phyloP scores from a whole-genome alignment of 2,888 invertebrate genomes.

The Crioceris asparagi region DNA sequence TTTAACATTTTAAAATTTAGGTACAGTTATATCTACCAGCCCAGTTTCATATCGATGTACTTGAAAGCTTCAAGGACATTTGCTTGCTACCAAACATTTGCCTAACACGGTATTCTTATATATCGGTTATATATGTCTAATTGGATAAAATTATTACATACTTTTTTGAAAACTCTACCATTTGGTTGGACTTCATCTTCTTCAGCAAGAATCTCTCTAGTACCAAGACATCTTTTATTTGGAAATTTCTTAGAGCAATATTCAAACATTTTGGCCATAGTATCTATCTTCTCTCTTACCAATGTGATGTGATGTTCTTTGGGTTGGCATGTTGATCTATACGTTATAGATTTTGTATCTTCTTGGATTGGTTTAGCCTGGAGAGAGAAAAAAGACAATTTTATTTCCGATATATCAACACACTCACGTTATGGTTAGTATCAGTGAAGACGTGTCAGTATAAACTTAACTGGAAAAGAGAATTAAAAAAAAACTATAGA shows the following conservation, averaged over 20 bases:
- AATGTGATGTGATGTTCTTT: constrained; percentile 61
- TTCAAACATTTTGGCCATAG: constrained; percentile 73
- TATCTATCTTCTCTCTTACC: constrained; percentile 64
- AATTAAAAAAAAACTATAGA: too few relatives aligned
- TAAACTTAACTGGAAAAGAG: too few relatives aligned
- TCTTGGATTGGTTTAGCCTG: constrained; percentile 61
- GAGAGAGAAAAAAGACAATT: constrained; percentile 8
- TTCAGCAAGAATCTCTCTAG: constrained; percentile 80
- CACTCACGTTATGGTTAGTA: too few relatives aligned
- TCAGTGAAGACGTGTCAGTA: too few relatives aligned
- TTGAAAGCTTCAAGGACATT: too few relatives aligned
- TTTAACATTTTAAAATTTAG: too few relatives aligned
- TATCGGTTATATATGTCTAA: not conserved
- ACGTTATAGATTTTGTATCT: constrained; percentile 57
- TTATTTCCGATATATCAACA: too few relatives aligned
- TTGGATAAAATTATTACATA: constrained; percentile 27
- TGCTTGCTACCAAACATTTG: too few relatives aligned
- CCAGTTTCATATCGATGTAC: too few relatives aligned
- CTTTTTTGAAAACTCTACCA: constrained; percentile 93
- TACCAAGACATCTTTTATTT: constrained; percentile 73
- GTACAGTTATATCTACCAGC: too few relatives aligned
- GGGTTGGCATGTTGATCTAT: constrained; percentile 60
- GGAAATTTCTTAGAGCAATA: constrained; percentile 66
- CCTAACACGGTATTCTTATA: too few relatives aligned
- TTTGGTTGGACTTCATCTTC: constrained; percentile 92